phyloP scores from a whole-genome alignment of 2,113 vertebrate genomes.

The Phrynocephalus versicolor region DNA sequence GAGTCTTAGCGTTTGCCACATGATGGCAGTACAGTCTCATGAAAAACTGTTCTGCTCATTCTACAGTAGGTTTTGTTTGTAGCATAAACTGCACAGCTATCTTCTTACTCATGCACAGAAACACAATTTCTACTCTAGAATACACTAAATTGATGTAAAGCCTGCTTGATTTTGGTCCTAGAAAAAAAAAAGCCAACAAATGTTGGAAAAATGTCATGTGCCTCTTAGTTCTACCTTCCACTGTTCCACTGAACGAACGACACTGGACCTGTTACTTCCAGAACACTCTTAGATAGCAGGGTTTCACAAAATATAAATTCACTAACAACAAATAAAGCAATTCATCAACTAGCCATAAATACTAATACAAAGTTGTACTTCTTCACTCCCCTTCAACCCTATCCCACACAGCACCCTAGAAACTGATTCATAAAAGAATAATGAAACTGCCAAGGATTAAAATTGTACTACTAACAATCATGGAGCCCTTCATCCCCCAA shows the following conservation, averaged over 20 bases:
- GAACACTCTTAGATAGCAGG: background rate
- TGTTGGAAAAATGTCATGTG: background rate
- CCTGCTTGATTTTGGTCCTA: background rate
- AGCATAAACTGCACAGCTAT: background rate
- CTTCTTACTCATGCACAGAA: conserved; percentile 14
- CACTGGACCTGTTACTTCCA: background rate
- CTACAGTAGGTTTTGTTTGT: too few relatives aligned
- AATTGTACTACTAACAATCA: background rate
- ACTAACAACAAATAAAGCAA: too few relatives aligned
- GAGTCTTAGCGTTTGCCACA: conserved; percentile 58
- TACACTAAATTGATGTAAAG: background rate
- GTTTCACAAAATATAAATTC: background rate
- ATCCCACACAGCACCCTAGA: too few relatives aligned
- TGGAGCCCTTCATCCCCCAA: background rate
- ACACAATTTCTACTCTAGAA: background rate
- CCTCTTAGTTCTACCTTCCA: background rate
- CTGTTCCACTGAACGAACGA: background rate
- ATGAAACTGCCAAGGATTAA: background rate
- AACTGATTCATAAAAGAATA: background rate
- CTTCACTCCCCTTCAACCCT: too few relatives aligned
- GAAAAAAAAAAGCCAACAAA: background rate
- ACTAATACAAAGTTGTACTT: too few relatives aligned
- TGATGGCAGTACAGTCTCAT: conserved; percentile 66
- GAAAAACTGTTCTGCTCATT: background rate
- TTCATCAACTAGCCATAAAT: too few relatives aligned